phyloP scores from a whole-genome alignment of 2,888 invertebrate genomes.

The Ornithoptera alexandrae region DNA sequence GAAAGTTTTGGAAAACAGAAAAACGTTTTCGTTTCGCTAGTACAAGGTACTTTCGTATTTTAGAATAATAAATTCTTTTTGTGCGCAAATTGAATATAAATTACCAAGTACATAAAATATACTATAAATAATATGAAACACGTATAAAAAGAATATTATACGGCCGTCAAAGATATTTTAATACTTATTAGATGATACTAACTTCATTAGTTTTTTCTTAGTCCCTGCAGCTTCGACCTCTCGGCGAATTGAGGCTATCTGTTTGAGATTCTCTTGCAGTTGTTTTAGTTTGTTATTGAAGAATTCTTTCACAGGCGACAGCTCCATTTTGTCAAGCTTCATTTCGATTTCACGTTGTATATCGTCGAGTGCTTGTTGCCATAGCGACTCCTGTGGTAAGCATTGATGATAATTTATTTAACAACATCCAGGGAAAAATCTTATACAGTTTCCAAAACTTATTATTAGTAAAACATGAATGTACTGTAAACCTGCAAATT shows the following conservation, averaged over 20 bases:
- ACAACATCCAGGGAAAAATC: no score
- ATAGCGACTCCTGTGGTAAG: constrained; percentile 75
- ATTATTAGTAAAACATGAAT: neutral
- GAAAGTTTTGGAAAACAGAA: no score
- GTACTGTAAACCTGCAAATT: constrained; percentile 72
- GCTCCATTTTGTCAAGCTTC: constrained; percentile 83
- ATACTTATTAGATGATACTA: neutral
- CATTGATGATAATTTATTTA: neutral
- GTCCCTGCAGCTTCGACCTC: constrained; percentile 87
- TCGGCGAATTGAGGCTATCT: constrained; percentile 77
- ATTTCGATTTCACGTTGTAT: constrained; percentile 84
- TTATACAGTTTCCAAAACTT: no score
- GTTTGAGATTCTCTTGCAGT: constrained; percentile 82
- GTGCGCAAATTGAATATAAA: no score
- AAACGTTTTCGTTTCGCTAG: no score
- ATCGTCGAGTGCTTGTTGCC: constrained; percentile 84
- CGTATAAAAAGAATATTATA: no score
- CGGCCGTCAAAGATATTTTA: no score
- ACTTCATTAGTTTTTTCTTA: constrained; percentile 83
- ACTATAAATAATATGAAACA: no score
- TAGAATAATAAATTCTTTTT: no score
- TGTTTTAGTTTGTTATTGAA: constrained; percentile 81
- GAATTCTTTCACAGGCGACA: constrained; percentile 82
- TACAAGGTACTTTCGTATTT: no score
- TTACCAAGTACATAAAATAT: no score